Base-by-base conservation (phyloP, 1,140 invertebrate species). In the Ctenoplectra terminalis region DNA sequence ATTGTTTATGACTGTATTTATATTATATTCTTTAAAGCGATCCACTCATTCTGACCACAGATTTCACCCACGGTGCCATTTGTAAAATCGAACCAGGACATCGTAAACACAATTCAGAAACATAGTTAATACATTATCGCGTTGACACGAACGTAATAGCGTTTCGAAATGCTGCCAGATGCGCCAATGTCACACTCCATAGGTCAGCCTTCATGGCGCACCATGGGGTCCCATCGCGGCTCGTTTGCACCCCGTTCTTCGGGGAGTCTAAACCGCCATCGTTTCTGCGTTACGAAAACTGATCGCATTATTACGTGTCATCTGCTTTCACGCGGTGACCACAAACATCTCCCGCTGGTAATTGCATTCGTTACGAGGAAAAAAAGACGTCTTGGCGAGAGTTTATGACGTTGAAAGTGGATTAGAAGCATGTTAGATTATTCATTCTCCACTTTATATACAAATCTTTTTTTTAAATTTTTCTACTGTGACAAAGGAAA, bases 141-240 rank as follows among this genome's bases (percentile, higher is more conserved):
- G 78, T 40, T 80, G 74, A 82, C 74, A 69, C 31, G 61, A 40
- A 29, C 60, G 79, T 87, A 84, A 87, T 88, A 87, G 56, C 66
- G 82, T 69, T 72, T 74, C 71, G 66, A 56, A 69, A n/a, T 13
- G 11, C 15, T 31, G 70, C 58, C 91, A 92, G 90, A 91, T 92
- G 91, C 83, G 63, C 37, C 82, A 90, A 92, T 91, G 91, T 91
- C 90, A 91, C 90, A 90, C 78, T 89, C 81, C 80, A 84, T 77
- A 88, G 74, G 72, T 80, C 77, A 73, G 71, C 15, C 78, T 60
- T 15, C 31, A 80, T 84, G 73, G 54, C 37, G 37, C 31, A n/a
- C n/a, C 37, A 64, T 64, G 37, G 61, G 43, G 73, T 52, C 31
- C 60, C 72, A 64, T 71, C 70, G 69, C 17, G 73, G 58, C 37